These are phyloP conservation scores for Synanthedon andrenaeformis DNA, from an alignment of 2,888 invertebrate genomes.

Conservation along the genomic window DNA sequence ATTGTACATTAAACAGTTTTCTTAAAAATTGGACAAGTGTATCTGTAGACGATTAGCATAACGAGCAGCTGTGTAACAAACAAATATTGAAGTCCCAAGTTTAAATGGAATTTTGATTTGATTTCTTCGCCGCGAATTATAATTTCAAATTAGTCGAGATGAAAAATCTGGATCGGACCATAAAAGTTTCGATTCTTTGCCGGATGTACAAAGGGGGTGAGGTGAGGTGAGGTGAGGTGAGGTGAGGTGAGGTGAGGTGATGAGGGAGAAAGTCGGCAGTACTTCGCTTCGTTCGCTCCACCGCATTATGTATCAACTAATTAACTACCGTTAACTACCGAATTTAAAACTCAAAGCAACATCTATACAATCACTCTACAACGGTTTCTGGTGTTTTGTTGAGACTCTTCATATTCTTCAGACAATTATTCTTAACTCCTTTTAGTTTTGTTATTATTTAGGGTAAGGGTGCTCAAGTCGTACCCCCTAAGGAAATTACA, in stretches of 20 bases:
- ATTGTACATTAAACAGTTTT: background rate
- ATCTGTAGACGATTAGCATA: background rate
- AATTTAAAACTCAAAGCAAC: too few species aligned
- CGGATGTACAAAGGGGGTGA: constrained; percentile 10
- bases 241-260: background rate
- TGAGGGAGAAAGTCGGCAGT: background rate
- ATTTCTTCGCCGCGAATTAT: constrained; percentile 61
- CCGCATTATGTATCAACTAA: too few species aligned
- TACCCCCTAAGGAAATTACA: too few species aligned
- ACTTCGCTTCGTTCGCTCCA: too few species aligned
- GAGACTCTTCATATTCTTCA: too few species aligned
- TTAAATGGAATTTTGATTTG: constrained; percentile 69
- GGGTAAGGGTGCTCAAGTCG: too few species aligned
- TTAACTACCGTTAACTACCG: too few species aligned
- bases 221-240: background rate
- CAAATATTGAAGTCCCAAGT: constrained; percentile 63
- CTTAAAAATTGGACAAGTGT: background rate
- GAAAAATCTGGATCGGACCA: constrained; percentile 65
- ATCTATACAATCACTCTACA: too few species aligned
- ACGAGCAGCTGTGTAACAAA: constrained; percentile 18
- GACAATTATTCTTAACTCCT: too few species aligned
- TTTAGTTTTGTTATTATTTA: too few species aligned
- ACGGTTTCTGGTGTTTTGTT: too few species aligned
- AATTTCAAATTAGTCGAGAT: constrained; percentile 67
- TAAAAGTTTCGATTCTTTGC: constrained; percentile 46